phyloP scores from a whole-genome alignment of 2,797 vertebrate genomes.

The Anguilla pacifica region DNA sequence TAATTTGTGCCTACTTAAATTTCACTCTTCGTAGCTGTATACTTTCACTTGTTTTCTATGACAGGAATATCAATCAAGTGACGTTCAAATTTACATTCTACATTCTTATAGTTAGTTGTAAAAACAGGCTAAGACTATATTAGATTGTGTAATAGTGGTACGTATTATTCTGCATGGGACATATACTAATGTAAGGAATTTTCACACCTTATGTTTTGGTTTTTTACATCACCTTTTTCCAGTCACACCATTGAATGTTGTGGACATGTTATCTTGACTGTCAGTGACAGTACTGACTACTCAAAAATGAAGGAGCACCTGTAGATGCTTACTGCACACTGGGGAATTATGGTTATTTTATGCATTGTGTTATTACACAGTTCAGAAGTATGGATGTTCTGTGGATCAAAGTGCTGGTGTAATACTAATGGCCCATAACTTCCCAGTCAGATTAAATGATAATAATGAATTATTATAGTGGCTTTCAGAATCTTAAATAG shows the following conservation, averaged over 20 bases:
- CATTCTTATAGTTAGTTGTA: not conserved
- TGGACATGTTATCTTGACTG: not conserved
- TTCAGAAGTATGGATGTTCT: not conserved
- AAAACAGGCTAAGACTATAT: not conserved
- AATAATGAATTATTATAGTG: not conserved
- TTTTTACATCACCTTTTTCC: not conserved
- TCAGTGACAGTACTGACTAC: not conserved
- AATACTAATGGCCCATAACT: not conserved
- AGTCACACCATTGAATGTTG: not conserved
- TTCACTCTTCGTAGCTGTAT: not conserved
- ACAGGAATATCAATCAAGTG: not conserved
- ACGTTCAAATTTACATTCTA: not conserved
- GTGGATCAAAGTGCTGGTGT: not conserved
- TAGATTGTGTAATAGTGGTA: not conserved
- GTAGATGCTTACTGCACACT: not conserved
- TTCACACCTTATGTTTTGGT: not conserved
- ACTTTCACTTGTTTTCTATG: not conserved
- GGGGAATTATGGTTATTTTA: not conserved
- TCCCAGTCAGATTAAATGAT: not conserved
- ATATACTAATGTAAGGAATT: not conserved
- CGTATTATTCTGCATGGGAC: not conserved
- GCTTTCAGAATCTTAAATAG: not conserved
- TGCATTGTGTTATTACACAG: not conserved
- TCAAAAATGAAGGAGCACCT: not conserved
- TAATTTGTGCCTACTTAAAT: not conserved